Evolutionary conservation across 2,888 invertebrate genomes (phyloP), one percentile per base, ranked within the genome.

Genomic region (Latheticus oryzae): DNA sequence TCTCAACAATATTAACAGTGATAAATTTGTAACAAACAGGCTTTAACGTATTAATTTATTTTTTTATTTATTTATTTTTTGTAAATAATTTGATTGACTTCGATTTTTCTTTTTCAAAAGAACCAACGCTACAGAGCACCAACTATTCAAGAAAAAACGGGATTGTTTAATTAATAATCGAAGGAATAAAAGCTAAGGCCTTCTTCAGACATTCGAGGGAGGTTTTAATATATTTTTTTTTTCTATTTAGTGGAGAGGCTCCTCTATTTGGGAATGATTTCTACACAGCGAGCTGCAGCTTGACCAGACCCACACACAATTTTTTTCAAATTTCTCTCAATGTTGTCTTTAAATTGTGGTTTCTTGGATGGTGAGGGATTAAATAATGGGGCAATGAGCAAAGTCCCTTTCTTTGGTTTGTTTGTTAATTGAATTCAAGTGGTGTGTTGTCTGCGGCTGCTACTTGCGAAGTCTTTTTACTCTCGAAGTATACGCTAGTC

Each of bases 401-500:
- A 37, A 35, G 38, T 33, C 32, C 45, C 45, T 24, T n/a, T n/a
- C n/a, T n/a, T 40, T 9, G 19, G 12, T 42, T n/a, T n/a, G n/a
- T n/a, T n/a, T n/a, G n/a, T n/a, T n/a, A n/a, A n/a, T n/a, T n/a
- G n/a, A 26, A 47, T 35, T 35, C 53, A 13, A 30, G 48, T 38
- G 50, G 51, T 56, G 51, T 48, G 57, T 42, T 16, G 54, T 69
- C 68, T 68, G 68, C 67, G 69, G 68, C 71, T 71, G 72, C 68
- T 68, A 73, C 73, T 69, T 65, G 71, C 76, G 71, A 77, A 78
- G 78, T 78, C 78, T 78, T 78, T 70, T 78, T 75, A 73, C 77
- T 78, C 78, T 78, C 78, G 76, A 76, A 76, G 74, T 75, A 74
- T 74, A 77, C 74, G 73, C 75, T 74, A 76, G 67, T 70, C 68